phyloP scores from a whole-genome alignment of 2,888 invertebrate species.

The Rhogogaster chlorosoma region DNA sequence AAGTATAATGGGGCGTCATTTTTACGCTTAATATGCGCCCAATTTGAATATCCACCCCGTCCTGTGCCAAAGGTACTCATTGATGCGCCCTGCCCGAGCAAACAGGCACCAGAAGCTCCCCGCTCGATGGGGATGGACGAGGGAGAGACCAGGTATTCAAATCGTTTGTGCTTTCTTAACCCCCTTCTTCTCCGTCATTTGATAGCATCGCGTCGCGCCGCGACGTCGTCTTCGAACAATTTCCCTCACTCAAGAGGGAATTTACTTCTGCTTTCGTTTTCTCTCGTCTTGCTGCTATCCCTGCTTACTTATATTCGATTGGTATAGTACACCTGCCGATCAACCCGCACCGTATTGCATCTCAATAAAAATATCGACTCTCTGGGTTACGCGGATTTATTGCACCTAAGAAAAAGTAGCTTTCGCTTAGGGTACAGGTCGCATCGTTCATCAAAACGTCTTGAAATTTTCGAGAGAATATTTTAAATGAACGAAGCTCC shows the following conservation, averaged over 20 bases:
- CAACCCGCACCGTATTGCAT: neutral
- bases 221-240: conserved; percentile 49
- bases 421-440: no score
- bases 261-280: neutral
- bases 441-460: no score
- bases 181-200: conserved; percentile 21
- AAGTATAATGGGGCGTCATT: conserved; percentile 63
- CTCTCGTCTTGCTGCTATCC: neutral
- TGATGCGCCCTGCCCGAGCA: conserved; percentile 12
- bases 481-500: no score
- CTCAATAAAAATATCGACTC: neutral
- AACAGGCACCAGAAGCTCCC: conserved; percentile 15
- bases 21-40: conserved; percentile 62
- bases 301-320: neutral
- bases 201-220: conserved; percentile 44
- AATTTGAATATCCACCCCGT: conserved; percentile 61
- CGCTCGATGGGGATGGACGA: neutral
- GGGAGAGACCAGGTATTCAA: conserved; percentile 37
- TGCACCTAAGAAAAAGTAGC: no score
- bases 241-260: neutral
- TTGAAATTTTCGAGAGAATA: no score
- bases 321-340: no score
- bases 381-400: neutral
- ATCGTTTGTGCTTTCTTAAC: conserved; percentile 36
- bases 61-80: conserved; percentile 20